Base-by-base conservation (phyloP, 2,113 vertebrate species). In the Anolis sagrei region DNA sequence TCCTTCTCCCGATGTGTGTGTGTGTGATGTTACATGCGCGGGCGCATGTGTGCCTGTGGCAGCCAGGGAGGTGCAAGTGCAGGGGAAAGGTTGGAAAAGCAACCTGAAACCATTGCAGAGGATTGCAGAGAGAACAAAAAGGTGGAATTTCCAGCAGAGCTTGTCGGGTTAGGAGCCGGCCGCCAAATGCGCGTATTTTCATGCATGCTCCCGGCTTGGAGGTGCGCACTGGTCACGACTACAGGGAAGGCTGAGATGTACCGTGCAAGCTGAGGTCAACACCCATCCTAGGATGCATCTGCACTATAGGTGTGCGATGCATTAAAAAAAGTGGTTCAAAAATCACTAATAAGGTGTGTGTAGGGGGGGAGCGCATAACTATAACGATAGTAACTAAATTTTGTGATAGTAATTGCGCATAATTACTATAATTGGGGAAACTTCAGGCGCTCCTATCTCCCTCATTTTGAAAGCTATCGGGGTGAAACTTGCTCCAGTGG, bases 51-150 rank as follows among this genome's bases (percentile, higher is more conserved):
- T 82, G 8, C 21, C 16, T 32, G 75, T 5, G 51, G 16, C 16
- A 1, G n/a, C 61, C 7, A 1, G 16, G 2, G 76, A 66, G 10
- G 54, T 80, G 0, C 0, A 0, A 49, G 34, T 11, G 4, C 21
- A 18, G 5, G 51, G 32, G 48, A 54, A 80, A 70, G 48, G 1
- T 54, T 86, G 51, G 84, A 81, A 1, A 29, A 27, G 14, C 69
- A 72, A 49, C 83, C 3, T 14, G 68, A 87, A 16, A 62, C 84
- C 66, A 7, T 0, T 6, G 0, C 0, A 72, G 19, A 72, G 51
- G 36, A 39, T 13, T 79, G 19, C 79, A 75, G 82, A 72, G 73
- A 14, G 14, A 10, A 4, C 7, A 39, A 9, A 1, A 76, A 79
- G 85, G 76, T 70, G 51, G 0, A 0, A 21, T 79, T 80, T 84